These are phyloP conservation scores for Lycaena phlaeas DNA, from an alignment of 2,888 invertebrate genomes.

Conservation along the genomic window DNA sequence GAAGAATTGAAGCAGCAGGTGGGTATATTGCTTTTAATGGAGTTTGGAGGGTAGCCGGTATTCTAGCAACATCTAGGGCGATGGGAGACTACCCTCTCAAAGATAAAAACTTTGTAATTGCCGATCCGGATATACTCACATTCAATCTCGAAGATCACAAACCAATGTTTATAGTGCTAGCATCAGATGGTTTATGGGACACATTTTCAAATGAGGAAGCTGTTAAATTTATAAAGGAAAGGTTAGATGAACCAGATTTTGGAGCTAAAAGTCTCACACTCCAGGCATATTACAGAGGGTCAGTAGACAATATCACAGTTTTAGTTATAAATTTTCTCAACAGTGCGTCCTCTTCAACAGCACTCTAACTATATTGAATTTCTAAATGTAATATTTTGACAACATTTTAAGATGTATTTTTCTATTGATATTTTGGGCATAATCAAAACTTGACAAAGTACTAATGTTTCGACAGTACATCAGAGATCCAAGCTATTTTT, in stretches of 20 bases:
- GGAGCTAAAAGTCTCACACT: conserved; percentile 93
- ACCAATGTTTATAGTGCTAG: conserved; percentile 91
- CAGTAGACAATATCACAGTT: conserved; percentile 96
- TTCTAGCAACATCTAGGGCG: conserved; percentile 94
- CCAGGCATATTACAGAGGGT: conserved; percentile 93
- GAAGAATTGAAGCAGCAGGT: conserved; percentile 94
- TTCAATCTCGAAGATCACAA: conserved; percentile 90
- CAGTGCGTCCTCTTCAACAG: conserved; percentile 19
- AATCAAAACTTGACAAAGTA: not conserved
- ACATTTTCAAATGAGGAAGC: conserved; percentile 97
- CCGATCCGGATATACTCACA: conserved; percentile 94
- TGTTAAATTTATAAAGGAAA: conserved; percentile 87
- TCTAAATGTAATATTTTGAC: not conserved
- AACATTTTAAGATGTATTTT: conserved; percentile 7
- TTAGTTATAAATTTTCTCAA: conserved; percentile 88
- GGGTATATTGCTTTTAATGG: conserved; percentile 96
- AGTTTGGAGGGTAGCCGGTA: conserved; percentile 96
- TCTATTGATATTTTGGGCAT: conserved; percentile 2
- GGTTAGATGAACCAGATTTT: conserved; percentile 87
- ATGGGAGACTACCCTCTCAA: conserved; percentile 96
- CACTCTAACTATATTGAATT: conserved; percentile 1
- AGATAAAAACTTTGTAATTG: conserved; percentile 93
- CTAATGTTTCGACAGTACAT: not conserved
- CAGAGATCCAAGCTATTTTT: conserved; percentile 4
- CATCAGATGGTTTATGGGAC: conserved; percentile 97